Conservation (phyloP, 92 coral and sea anemone genomes). For the Parazoanthus swiftii region DNA sequence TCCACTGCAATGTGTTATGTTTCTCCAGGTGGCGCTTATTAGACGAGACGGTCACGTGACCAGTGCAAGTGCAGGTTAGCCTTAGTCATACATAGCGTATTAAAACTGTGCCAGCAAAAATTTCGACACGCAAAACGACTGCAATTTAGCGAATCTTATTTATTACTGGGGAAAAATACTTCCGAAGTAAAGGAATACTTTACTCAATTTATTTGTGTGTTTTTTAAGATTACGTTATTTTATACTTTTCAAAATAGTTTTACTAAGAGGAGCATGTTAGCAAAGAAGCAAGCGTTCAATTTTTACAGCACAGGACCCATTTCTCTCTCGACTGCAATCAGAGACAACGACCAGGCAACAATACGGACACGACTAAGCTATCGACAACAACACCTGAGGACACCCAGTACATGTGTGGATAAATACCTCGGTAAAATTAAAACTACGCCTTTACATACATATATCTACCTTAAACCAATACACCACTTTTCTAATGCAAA, state of each 20-base stretch:
- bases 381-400: no score
- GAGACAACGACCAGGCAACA: not conserved
- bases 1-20: constrained; percentile 43
- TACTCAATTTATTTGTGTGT: not conserved
- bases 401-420: no score
- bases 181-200: not conserved
- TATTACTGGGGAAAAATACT: not conserved
- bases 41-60: not conserved
- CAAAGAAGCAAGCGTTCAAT: not conserved
- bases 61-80: constrained; percentile 33
- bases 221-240: not conserved
- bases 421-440: no score
- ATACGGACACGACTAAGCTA: not conserved
- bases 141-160: not conserved
- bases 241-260: not conserved
- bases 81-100: not conserved
- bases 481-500: no score
- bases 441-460: no score
- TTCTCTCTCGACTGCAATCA: not conserved
- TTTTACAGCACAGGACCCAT: no score
- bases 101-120: constrained; percentile 2
- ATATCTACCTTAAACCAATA: no score
- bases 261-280: not conserved
- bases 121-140: not conserved
- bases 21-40: constrained; percentile 38